Base-by-base conservation (phyloP, 2,113 vertebrate genomes). In the Ariopsis seemanni region DNA sequence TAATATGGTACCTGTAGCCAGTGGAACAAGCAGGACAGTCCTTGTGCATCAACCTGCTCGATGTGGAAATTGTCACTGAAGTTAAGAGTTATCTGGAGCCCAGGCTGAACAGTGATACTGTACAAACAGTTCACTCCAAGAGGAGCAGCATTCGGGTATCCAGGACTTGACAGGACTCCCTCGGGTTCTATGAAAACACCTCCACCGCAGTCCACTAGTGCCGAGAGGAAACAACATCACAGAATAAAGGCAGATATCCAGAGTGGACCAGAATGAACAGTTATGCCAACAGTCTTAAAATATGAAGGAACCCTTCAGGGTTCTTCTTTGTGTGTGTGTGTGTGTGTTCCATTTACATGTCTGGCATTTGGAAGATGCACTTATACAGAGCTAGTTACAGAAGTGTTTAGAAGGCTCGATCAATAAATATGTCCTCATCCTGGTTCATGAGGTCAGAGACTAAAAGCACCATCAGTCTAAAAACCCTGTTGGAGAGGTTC, bases 21-120 rank as follows among this genome's bases (percentile, higher is more conserved):
- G 90, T 95, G 94, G 89, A 93, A 52, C 42, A 87, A 86, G 84
- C 95, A 96, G 82, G 3, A 58, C 1, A 22, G 84, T 10, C 90
- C 92, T 48, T 91, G 58, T 5, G 86, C 90, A 78, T 92, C 88
- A 57, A 92, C 10, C 15, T 92, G 91, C 89, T 95, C 94, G 0
- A 95, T 92, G n/a, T 95, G 91, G 87, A 96, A 96, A 69, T 86
- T 88, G n/a, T 93, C 87, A 1, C 88, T 91, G 86, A 96, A 96
- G 90, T 93, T 95, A 27, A 96, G 93, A 25, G 89, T 88, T 60
- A 95, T 78, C 2, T 78, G 90, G 85, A 94, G 95, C 58, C 95
- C 95, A 4, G 81, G 30, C 75, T 95, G 91, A 27, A 95, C 92
- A 81, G 92, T 90, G 88, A 95, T 94, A 11, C 89, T 58, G 84